A percentile compares a stretch with the other conserved stretches of the same genome.
Conservation (phyloP, 2,113 vertebrate genomes). For the Agelaius phoeniceus region DNA sequence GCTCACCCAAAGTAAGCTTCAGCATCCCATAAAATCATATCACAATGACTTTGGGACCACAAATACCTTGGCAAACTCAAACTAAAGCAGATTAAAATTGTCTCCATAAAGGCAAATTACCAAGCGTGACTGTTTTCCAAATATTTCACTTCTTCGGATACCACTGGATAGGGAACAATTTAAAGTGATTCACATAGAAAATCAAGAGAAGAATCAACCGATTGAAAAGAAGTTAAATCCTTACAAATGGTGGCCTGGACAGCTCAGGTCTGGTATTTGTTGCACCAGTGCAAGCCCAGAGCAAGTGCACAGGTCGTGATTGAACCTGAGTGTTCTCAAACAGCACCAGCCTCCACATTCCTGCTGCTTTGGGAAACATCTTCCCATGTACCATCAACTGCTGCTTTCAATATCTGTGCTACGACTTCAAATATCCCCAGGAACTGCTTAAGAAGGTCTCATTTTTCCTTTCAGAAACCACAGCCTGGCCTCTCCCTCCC, state of each 20-base stretch:
- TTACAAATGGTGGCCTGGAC: neutral
- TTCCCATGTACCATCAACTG: accelerated
- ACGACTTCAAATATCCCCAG: neutral
- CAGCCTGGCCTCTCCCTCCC: neutral
- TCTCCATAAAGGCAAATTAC: neutral
- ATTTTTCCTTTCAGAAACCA: neutral
- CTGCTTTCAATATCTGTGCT: neutral
- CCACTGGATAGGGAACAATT: neutral
- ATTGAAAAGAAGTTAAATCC: neutral
- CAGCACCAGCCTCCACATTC: neutral
- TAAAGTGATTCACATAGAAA: neutral
- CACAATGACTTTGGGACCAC: neutral
- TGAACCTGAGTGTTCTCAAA: neutral
- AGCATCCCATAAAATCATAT: accelerated
- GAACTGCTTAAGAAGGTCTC: neutral
- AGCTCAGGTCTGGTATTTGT: neutral
- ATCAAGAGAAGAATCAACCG: neutral
- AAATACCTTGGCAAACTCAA: neutral
- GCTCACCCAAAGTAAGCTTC: neutral
- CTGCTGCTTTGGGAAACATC: accelerated
- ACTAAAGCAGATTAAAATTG: neutral
- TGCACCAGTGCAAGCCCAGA: neutral
- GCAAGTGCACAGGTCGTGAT: accelerated
- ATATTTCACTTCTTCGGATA: neutral
- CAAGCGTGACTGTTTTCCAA: accelerated